Conservation (phyloP, 2,888 invertebrate species). For the Incurvaria masculella region DNA sequence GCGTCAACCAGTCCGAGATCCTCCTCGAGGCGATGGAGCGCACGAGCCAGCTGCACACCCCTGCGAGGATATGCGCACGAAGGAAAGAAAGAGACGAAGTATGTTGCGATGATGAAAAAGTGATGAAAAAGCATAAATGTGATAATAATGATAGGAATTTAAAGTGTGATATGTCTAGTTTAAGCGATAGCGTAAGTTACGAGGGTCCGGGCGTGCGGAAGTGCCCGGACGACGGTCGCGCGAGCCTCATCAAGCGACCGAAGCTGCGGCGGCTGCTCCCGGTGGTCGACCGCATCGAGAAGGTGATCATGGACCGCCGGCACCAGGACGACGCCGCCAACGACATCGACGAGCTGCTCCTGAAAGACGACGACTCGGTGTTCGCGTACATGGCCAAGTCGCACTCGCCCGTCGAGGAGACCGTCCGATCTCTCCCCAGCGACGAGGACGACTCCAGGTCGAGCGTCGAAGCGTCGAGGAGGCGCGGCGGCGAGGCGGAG, state of each 20-base stretch:
- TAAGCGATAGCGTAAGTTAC: conserved; percentile 16
- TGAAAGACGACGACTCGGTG: conserved; percentile 37
- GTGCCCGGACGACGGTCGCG: conserved; percentile 18
- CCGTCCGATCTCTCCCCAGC: conserved; percentile 30
- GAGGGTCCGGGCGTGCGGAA: conserved; percentile 9
- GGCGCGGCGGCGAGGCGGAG: conserved; percentile 22
- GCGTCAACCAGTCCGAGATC: conserved; percentile 48
- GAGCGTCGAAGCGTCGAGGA: conserved; percentile 12
- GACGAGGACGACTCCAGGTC: conserved; percentile 32
- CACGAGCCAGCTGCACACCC: conserved; percentile 23
- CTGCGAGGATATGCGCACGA: conserved; percentile 25
- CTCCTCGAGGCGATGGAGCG: conserved; percentile 55
- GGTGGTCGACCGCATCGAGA: conserved; percentile 35
- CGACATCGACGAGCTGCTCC: conserved; percentile 37
- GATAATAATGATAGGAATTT: conserved; percentile 38
- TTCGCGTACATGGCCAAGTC: conserved; percentile 27
- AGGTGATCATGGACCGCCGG: conserved; percentile 34
- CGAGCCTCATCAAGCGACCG: conserved; percentile 36
- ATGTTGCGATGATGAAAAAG: conserved; percentile 19
- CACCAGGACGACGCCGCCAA: conserved; percentile 21
- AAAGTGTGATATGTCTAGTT: conserved; percentile 31
- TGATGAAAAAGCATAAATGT: conserved; percentile 48
- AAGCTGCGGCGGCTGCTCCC: conserved; percentile 38
- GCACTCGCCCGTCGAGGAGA: conserved; percentile 31
- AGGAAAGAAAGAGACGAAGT: conserved; percentile 20